Evolutionary conservation across 2,797 vertebrate species (phyloP).

Genomic region (Pempheris klunzingeri): DNA sequence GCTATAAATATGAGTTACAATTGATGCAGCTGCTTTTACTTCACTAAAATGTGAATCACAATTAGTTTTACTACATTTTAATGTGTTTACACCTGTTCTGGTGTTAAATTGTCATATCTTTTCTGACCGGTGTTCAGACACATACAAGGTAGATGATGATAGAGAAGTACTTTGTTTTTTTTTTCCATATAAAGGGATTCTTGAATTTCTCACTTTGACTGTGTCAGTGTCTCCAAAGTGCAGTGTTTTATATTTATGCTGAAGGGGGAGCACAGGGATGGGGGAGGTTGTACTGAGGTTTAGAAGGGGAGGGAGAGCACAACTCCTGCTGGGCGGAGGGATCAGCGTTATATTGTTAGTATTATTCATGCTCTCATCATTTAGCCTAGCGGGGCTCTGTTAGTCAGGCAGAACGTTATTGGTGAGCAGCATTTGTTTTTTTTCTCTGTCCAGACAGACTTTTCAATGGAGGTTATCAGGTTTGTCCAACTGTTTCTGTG

Average conservation of each 20-base stretch:
- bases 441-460: constrained; percentile 20
- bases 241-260: constrained; percentile 60
- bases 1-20: constrained; percentile 22
- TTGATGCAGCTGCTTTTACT: constrained; percentile 17
- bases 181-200: constrained; percentile 15
- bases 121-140: constrained; percentile 5
- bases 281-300: constrained; percentile 53
- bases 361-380: constrained; percentile 68
- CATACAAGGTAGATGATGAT: constrained; percentile 32
- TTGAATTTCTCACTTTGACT: constrained; percentile 24
- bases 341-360: constrained; percentile 72
- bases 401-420: constrained; percentile 28
- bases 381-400: constrained; percentile 52
- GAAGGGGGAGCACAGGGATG: constrained; percentile 43
- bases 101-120: constrained; percentile 25
- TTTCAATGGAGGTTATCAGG: constrained; percentile 67
- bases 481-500: constrained; percentile 45
- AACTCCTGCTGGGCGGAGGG: constrained; percentile 70
- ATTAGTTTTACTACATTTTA: constrained; percentile 25
- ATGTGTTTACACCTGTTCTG: constrained; percentile 19
- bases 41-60: constrained; percentile 13
- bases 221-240: constrained; percentile 40
- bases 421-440: constrained; percentile 47
- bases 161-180: constrained; percentile 13
- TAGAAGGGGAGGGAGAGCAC: constrained; percentile 47